Base-by-base conservation (phyloP, 2,888 invertebrate species). In the Noctua comes region DNA sequence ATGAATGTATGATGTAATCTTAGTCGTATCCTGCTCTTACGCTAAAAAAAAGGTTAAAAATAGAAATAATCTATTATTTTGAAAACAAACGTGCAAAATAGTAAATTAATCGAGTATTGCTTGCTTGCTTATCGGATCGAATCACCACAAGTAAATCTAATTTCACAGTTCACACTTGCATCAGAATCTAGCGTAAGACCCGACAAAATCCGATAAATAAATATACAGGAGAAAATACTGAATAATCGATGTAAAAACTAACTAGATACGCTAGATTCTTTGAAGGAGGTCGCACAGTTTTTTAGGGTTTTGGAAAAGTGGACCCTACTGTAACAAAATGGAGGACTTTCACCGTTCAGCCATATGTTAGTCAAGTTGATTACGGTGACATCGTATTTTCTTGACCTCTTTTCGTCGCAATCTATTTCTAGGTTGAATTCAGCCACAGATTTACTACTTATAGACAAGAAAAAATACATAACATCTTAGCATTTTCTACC, bases 81-180 rank as follows among this genome's bases (percentile, higher is more conserved):
- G 3, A n/a, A 66, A 65, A 43, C 43, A 3, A 59, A 59, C 59
- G 54, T 43, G 57, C 10, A 57, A 48, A 73, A 31, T 16, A 51
- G 54, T 78, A 78, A 75, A 78, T 77, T 71, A 73, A 78, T 73
- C 65, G 46, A 76, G 75, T 64, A 62, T 43, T 43, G 43, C 43
- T 43, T 43, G 43, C 27, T 27, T 18, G 70, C 82, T 54, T 84
- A 85, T 62, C 85, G 70, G 31, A 77, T 81, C 59, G 31, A 82
- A 84, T 82, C 51, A 40, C 66, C 76, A 48, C 72, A 73, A 71
- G 83, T 72, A 79, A 85, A 86, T 83, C 66, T 73, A 86, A 85
- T 86, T 86, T 79, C 83, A 85, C 79, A 86, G 79, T 83, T 79
- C 76, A 73, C 73, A 73, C 64, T 36, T 57, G 13, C 40, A 54